Conservation (phyloP, 2,888 invertebrate genomes). For the Euspilapteryx auroguttella region DNA sequence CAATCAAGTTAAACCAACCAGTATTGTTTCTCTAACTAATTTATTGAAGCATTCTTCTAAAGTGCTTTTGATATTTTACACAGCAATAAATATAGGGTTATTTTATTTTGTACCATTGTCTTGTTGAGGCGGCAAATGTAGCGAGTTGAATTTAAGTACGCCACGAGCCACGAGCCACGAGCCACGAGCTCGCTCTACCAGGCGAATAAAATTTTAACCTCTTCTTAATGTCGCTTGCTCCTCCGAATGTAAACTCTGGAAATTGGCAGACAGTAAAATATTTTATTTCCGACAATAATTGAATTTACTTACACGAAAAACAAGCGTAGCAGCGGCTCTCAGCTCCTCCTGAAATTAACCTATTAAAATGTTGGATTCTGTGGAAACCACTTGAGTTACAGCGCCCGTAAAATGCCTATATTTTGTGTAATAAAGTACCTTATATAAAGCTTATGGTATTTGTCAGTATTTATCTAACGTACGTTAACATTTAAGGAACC, state of each 20-base stretch:
- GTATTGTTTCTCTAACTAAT: too few relatives aligned
- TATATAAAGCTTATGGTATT: neutral
- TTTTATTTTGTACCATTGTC: conserved; percentile 44
- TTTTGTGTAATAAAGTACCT: conserved; percentile 1
- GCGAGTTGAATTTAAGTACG: conserved; percentile 31
- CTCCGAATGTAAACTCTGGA: conserved; percentile 29
- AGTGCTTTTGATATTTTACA: conserved; percentile 11
- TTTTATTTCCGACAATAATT: conserved; percentile 56
- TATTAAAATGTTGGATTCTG: conserved; percentile 40
- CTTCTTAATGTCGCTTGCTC: conserved; percentile 51
- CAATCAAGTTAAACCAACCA: too few relatives aligned
- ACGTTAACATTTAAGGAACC: too few relatives aligned
- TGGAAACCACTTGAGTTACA: conserved; percentile 35
- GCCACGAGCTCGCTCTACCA: conserved; percentile 26
- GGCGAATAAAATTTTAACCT: conserved; percentile 57
- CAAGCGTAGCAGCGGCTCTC: conserved; percentile 31
- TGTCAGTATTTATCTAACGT: too few relatives aligned
- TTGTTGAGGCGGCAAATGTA: conserved; percentile 28
- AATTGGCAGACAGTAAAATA: conserved; percentile 61
- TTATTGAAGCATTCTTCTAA: conserved; percentile 3
- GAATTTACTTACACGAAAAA: conserved; percentile 57
- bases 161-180: conserved; percentile 25
- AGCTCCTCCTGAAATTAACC: conserved; percentile 53
- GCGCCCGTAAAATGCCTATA: conserved; percentile 23
- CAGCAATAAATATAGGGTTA: conserved; percentile 35